Evolutionary conservation across 2,113 vertebrate species (phyloP), one percentile per base, ranked within the genome.

Genomic region (Hippopotamus amphibius): DNA sequence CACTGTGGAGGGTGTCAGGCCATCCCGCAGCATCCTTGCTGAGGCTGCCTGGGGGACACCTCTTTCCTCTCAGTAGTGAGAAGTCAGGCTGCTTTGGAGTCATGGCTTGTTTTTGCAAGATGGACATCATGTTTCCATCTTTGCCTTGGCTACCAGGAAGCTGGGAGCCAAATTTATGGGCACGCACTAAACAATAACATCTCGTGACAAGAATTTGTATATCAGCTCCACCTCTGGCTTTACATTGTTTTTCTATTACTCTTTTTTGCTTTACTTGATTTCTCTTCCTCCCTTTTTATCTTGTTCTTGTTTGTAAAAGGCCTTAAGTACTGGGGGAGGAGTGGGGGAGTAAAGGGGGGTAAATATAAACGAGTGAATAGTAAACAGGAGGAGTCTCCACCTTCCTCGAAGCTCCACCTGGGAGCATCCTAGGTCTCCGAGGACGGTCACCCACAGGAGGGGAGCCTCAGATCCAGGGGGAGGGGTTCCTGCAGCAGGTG

Each of bases 361-460:
- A 33, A 55, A 7, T 19, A 19, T 0, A 7, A 55, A 21, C 12
- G 6, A 43, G 15, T 76, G 6, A 43, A 19, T 76, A 48, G 48
- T 76, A 48, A 48, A 12, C 3, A 6, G 22, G 17, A 15, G 21
- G 24, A n/a, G 13, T 30, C 5, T 37, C 57, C 12, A 0, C 33
- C 37, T 0, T 16, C 59, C 24, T 8, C 15, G 28, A 4, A 66
- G 17, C 7, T 0, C 11, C 41, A 10, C 37, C 68, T 26, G 6
- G 50, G 33, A 0, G 4, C 19, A 2, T 4, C 6, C 33, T 0
- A 11, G 21, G 41, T 8, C 41, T 66, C 41, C 7, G 15, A 48
- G 9, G 15, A 4, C 0, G 0, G 5, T 24, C n/a, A 7, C 17
- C 53, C 28, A 5, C 57, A 46, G 71, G 3, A 3, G 0, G 26